These are phyloP conservation scores for Coenonympha arcania DNA, from an alignment of 2,888 invertebrate species.

Conservation along the genomic window DNA sequence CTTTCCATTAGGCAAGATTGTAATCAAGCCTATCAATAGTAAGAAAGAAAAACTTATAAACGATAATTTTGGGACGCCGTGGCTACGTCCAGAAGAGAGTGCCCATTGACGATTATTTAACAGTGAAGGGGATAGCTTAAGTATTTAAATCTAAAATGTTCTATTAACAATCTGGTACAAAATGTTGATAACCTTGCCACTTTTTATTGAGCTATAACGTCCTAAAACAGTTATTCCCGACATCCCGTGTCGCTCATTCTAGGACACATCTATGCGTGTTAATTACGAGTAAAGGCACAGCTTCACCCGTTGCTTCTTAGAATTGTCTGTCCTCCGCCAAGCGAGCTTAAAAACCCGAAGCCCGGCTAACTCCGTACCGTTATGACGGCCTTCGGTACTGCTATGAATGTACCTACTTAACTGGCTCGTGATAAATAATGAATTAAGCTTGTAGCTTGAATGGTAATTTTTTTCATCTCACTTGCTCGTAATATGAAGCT, in stretches of 20 bases:
- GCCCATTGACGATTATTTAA: too few relatives aligned
- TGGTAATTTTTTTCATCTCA: not conserved
- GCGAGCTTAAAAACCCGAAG: slow-evolving; percentile 34
- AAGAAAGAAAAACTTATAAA: too few relatives aligned
- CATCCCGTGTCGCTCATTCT: slow-evolving; percentile 18
- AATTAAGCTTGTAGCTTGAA: not conserved
- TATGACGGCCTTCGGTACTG: slow-evolving; percentile 31
- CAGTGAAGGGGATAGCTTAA: too few relatives aligned
- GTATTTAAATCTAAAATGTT: too few relatives aligned
- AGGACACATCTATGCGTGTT: slow-evolving; percentile 20
- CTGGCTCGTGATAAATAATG: slow-evolving; percentile 11
- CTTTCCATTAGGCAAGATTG: too few relatives aligned
- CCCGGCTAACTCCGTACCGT: slow-evolving; percentile 28
- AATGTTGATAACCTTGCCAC: not conserved
- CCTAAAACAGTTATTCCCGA: slow-evolving; percentile 16
- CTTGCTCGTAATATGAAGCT: too few relatives aligned
- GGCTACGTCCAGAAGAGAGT: too few relatives aligned
- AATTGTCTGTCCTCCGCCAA: slow-evolving; percentile 29
- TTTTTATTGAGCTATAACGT: not conserved
- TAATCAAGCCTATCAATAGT: too few relatives aligned
- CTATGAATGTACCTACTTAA: slow-evolving; percentile 20
- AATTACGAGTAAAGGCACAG: slow-evolving; percentile 34
- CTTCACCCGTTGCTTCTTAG: slow-evolving; percentile 32
- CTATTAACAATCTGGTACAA: too few relatives aligned
- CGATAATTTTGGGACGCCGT: too few relatives aligned